Evolutionary conservation across 2,113 vertebrate genomes (phyloP).

Genomic region (Atrichornis clamosus): DNA sequence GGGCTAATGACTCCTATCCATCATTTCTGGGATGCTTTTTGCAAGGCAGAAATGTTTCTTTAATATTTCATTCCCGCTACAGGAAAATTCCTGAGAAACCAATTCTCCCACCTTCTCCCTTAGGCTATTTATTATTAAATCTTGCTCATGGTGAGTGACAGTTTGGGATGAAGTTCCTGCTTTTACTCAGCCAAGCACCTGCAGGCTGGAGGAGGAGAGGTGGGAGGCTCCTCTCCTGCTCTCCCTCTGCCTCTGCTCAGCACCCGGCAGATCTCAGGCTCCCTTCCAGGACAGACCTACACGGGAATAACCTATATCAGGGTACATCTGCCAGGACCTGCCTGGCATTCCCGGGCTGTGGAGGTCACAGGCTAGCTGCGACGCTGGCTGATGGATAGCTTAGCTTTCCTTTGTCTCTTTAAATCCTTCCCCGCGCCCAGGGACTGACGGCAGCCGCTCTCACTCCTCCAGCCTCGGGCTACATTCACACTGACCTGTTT

Average conservation of each 20-base stretch:
- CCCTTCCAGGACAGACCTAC: neutral
- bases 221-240: neutral
- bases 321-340: neutral
- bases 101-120: neutral
- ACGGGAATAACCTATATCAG: accelerated
- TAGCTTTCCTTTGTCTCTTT: neutral
- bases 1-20: neutral
- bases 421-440: neutral
- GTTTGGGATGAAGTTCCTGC: neutral
- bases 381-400: neutral
- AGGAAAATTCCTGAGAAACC: neutral
- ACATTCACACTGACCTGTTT: neutral
- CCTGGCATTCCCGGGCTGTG: neutral
- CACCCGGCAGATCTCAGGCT: neutral
- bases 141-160: accelerated
- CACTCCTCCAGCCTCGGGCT: neutral
- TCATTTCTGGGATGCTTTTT: neutral
- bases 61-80: neutral
- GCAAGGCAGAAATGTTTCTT: neutral
- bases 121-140: neutral
- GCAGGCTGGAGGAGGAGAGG: accelerated
- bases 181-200: neutral
- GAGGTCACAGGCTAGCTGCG: neutral
- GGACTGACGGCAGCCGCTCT: neutral
- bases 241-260: neutral